These are phyloP conservation scores for Papilio aristodemus DNA, from an alignment of 1,140 invertebrate genomes.

Conservation along the genomic window DNA sequence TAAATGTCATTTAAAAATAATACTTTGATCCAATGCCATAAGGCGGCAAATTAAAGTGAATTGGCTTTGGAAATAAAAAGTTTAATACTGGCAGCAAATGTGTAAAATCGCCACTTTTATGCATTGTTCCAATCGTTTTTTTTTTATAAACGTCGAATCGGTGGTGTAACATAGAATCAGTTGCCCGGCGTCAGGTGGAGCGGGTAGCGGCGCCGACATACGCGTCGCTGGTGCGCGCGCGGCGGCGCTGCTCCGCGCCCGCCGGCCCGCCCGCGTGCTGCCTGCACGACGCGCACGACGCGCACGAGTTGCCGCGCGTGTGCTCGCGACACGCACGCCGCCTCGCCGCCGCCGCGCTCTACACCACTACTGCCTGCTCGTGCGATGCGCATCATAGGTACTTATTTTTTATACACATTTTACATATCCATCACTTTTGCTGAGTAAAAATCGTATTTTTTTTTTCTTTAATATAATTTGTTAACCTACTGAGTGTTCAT, in stretches of 20 bases:
- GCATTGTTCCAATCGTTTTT: no score
- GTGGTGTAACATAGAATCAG: slow-evolving; percentile 21
- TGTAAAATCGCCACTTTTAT: no score
- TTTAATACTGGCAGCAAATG: no score
- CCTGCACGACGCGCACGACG: slow-evolving; percentile 27
- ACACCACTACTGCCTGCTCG: slow-evolving; percentile 50
- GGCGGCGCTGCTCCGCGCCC: slow-evolving; percentile 56
- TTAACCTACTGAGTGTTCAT: no score
- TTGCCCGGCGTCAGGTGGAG: slow-evolving; percentile 55
- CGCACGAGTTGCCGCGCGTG: slow-evolving; percentile 35
- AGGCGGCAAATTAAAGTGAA: no score
- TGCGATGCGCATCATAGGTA: slow-evolving; percentile 63
- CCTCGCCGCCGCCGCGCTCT: slow-evolving; percentile 57
- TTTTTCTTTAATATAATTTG: no score
- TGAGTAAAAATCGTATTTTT: no score
- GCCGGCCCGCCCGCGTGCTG: slow-evolving; percentile 36
- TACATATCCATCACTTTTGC: no score
- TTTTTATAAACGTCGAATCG: no score
- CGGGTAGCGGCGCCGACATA: slow-evolving; percentile 74
- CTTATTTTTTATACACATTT: not conserved
- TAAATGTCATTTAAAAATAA: no score
- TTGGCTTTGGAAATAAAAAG: no score
- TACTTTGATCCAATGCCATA: no score
- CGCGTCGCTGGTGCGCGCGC: slow-evolving; percentile 61
- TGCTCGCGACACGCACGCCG: slow-evolving; percentile 61